Evolutionary conservation across 2,888 invertebrate species (phyloP).

Genomic region (Ephialtes manifestator): DNA sequence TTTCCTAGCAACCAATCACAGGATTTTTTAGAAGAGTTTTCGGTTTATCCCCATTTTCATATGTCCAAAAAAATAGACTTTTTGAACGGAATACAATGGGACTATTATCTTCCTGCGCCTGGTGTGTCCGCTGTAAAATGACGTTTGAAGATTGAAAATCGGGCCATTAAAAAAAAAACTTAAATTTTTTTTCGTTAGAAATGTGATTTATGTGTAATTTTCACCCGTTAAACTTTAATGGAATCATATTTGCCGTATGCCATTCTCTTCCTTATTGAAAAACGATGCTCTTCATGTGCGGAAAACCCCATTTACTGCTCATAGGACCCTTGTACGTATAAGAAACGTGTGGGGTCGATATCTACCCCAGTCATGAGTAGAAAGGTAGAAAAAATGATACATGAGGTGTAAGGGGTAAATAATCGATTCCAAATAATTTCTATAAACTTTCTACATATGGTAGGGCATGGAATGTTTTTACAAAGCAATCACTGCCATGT

Average conservation of each 20-base stretch:
- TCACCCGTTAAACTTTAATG: conserved; percentile 2
- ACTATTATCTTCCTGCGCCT: neutral
- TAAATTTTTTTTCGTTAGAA: neutral
- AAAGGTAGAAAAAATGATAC: conserved; percentile 3
- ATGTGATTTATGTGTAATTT: conserved; percentile 1
- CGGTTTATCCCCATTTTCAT: neutral
- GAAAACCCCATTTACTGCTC: conserved; percentile 1
- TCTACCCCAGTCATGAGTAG: neutral
- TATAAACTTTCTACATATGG: no score
- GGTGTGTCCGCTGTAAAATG: neutral
- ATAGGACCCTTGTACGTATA: neutral
- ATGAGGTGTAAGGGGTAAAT: neutral
- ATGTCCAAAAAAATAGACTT: neutral
- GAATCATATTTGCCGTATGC: neutral
- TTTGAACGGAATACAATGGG: conserved; percentile 11
- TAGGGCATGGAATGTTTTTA: no score
- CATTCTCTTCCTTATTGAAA: no score
- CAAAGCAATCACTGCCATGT: no score
- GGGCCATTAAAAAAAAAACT: neutral
- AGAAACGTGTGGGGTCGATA: neutral
- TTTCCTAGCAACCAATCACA: no score
- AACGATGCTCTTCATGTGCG: neutral
- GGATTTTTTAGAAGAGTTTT: neutral
- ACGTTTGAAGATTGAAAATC: conserved; percentile 9
- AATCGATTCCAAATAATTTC: no score